phyloP scores from a whole-genome alignment of 2,113 vertebrate genomes.

The Pseudopipra pipra region DNA sequence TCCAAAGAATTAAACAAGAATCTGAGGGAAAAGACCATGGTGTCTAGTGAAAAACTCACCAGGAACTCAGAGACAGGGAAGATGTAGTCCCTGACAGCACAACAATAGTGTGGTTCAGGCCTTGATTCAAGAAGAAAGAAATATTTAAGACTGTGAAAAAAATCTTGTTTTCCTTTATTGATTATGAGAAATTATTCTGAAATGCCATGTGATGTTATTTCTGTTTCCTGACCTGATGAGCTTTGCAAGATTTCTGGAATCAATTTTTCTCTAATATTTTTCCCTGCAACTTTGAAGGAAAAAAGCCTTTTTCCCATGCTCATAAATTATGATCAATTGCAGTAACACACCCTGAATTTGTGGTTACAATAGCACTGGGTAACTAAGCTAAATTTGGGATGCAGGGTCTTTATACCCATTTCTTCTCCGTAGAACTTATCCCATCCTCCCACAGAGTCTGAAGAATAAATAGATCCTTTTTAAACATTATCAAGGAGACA shows the following conservation, averaged over 20 bases:
- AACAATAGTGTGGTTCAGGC: background rate
- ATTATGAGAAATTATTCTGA: background rate
- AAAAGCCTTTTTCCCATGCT: fast-evolving
- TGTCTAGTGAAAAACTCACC: background rate
- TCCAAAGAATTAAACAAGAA: background rate
- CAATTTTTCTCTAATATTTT: background rate
- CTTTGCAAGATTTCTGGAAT: background rate
- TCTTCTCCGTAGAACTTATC: background rate
- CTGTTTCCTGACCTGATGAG: background rate
- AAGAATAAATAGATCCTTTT: slow-evolving; percentile 26
- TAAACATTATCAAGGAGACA: slow-evolving; percentile 8
- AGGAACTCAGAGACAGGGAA: background rate
- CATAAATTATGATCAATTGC: background rate
- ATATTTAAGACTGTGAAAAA: background rate
- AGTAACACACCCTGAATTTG: background rate
- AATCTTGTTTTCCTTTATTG: background rate
- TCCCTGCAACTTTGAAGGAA: background rate
- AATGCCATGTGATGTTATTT: background rate
- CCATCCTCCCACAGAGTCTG: background rate
- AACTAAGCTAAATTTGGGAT: background rate
- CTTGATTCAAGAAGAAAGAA: background rate
- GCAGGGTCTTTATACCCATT: background rate
- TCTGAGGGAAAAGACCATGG: background rate
- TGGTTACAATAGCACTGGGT: background rate
- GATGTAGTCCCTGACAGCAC: background rate